Conservation (phyloP, 2,888 invertebrate species). For the Exephanes ischioxanthus region DNA sequence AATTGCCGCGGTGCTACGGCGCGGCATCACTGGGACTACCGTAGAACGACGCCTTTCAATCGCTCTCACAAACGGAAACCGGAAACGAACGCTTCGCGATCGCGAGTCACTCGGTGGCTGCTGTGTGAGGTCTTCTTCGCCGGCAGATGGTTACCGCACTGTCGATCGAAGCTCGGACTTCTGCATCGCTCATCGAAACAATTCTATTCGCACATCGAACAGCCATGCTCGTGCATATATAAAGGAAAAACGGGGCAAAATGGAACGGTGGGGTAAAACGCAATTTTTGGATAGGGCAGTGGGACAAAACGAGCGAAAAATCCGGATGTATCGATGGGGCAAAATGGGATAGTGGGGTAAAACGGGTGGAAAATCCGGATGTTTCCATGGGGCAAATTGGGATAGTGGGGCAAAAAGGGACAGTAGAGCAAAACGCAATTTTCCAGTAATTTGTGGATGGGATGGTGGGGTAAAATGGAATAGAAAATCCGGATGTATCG, state of each 20-base stretch:
- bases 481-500: no score
- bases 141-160: neutral
- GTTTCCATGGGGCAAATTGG: no score
- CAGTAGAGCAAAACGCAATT: no score
- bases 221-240: conserved; percentile 10
- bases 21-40: neutral
- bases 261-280: neutral
- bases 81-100: conserved; percentile 67
- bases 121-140: conserved; percentile 18
- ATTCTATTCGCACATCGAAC: conserved; percentile 52
- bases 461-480: no score
- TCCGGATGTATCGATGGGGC: no score
- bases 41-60: conserved; percentile 50
- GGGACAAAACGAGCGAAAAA: no score
- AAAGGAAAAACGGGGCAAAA: no score
- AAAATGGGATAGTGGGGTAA: no score
- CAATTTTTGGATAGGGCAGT: no score
- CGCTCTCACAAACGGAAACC: conserved; percentile 64
- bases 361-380: no score
- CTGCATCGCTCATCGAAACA: conserved; percentile 25
- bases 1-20: conserved; percentile 1
- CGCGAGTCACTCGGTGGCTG: conserved; percentile 38
- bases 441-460: no score
- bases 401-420: neutral
- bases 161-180: conserved; percentile 9